Base-by-base conservation (phyloP, 1,140 invertebrate genomes). In the Lethrus apterus region DNA sequence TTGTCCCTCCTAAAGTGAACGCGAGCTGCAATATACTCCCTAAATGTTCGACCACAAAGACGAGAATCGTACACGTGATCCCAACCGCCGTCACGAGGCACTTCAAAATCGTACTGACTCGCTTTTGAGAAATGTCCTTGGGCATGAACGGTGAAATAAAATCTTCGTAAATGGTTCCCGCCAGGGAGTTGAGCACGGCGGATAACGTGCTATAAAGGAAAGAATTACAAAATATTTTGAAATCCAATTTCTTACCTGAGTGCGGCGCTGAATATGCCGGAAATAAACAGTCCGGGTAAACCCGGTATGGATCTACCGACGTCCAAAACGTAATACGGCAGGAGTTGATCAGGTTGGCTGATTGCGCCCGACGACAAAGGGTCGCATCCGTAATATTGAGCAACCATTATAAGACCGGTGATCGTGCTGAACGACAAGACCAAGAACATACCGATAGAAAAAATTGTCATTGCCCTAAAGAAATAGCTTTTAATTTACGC, bases 261-360 rank as follows among this genome's bases (percentile, higher is more conserved):
- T 13, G 79, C 78, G 9, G 79, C 79, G 50, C 78, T 80, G 55
- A 86, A 86, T 0, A 87, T 75, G 19, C 83, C 80, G 10, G 83
- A 81, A 45, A 87, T 77, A 56, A 89, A 87, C 5, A 88, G 68
- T 1, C 86, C 86, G 0, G 84, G 81, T 17, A 89, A 59, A 0
- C 83, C 84, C 2, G 78, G 78, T 13, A 82, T 69, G 1, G 74
- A 56, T 1, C 76, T 72, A 1, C 83, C 70, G 9, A 83, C 72
- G 35, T 83, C 78, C 82, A 87, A 84, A 3, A 87, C 82, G 55
- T 79, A 87, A 46, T 77, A 80, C 0, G 81, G 80, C 9, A 84
- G 57, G 2, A 84, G 57, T 57, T 83, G 80, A 56, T 83, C 81
- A 5, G 72, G 66, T 53, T 79, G 79, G 10, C 64, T 64, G 18